Conservation (phyloP, 2,113 vertebrate species). For the Saccopteryx bilineata region DNA sequence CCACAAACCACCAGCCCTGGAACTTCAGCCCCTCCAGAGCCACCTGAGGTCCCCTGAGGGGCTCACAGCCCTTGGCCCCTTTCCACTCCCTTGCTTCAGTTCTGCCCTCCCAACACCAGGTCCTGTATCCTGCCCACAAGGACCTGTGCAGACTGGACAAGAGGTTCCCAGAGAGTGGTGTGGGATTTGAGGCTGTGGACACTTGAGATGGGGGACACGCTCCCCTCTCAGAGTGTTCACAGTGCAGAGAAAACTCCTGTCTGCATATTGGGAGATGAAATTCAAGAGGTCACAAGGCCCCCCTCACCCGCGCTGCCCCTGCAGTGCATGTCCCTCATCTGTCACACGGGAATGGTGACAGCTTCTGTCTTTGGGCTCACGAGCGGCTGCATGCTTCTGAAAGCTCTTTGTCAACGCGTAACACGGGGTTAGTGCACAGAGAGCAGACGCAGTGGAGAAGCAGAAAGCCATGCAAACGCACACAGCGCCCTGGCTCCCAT, state of each 20-base stretch:
- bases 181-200: not conserved
- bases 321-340: not conserved
- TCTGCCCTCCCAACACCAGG: not conserved
- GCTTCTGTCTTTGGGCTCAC: not conserved
- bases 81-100: not conserved
- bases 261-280: not conserved
- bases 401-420: not conserved
- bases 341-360: not conserved
- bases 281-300: not conserved
- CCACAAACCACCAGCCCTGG: not conserved
- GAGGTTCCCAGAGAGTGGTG: not conserved
- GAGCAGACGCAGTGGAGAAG: not conserved
- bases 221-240: not conserved
- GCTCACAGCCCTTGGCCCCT: not conserved
- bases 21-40: not conserved
- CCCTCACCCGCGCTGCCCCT: not conserved
- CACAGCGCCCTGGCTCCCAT: fast-evolving
- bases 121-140: not conserved
- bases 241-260: too few relatives aligned
- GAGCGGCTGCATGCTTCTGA: not conserved
- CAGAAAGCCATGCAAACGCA: not conserved
- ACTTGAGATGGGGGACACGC: not conserved
- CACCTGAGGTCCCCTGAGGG: fast-evolving
- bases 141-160: not conserved
- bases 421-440: fast-evolving